Evolutionary conservation across 2,888 invertebrate species (phyloP).

Genomic region (Phlogophora meticulosa): DNA sequence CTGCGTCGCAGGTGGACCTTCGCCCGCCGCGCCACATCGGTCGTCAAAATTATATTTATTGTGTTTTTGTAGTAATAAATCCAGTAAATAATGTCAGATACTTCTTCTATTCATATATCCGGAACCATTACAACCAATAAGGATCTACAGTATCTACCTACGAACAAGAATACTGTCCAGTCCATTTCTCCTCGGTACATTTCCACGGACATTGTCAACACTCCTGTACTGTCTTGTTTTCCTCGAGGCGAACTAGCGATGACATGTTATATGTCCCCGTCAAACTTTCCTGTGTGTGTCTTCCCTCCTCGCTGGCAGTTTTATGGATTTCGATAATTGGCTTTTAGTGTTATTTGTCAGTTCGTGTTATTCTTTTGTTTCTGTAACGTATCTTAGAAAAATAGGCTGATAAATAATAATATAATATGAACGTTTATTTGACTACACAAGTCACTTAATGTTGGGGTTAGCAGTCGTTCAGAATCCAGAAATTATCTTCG

Average conservation of each 20-base stretch:
- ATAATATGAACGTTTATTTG: too few relatives aligned
- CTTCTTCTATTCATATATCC: too few relatives aligned
- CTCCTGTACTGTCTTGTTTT: neutral
- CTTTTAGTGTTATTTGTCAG: constrained; percentile 28
- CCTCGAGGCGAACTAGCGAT: neutral
- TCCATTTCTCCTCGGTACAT: neutral
- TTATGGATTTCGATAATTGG: constrained; percentile 45
- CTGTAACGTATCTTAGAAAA: neutral
- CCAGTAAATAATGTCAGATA: too few relatives aligned
- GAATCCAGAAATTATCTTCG: too few relatives aligned
- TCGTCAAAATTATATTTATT: too few relatives aligned
- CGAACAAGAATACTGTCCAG: neutral
- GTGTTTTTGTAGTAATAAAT: too few relatives aligned
- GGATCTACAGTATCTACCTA: too few relatives aligned
- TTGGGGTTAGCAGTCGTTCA: too few relatives aligned
- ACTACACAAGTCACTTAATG: too few relatives aligned
- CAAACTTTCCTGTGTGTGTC: constrained; percentile 16
- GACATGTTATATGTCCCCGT: constrained; percentile 29
- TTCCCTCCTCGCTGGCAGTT: constrained; percentile 31
- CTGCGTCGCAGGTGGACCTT: too few relatives aligned
- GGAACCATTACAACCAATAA: too few relatives aligned
- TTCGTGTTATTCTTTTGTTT: constrained; percentile 2
- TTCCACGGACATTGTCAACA: constrained; percentile 6
- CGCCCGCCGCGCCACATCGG: too few relatives aligned
- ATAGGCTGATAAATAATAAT: neutral